These are phyloP conservation scores for Cichlasoma orientale DNA, from an alignment of 2,797 vertebrate species.

Conservation along the genomic window DNA sequence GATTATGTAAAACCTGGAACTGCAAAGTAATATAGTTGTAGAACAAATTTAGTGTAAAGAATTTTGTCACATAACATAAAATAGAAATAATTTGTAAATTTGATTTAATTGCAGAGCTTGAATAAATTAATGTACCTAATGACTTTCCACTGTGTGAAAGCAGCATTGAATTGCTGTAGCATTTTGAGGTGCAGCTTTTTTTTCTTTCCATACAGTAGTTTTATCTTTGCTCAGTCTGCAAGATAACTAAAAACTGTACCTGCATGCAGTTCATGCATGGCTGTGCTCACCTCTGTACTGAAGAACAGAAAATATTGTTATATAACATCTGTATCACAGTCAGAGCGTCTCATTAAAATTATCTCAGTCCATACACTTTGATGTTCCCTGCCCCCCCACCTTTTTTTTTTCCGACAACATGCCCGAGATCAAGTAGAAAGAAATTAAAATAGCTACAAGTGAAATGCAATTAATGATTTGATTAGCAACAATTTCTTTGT, in stretches of 20 bases:
- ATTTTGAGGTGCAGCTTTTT: fast-evolving
- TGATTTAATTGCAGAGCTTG: fast-evolving
- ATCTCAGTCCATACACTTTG: fast-evolving
- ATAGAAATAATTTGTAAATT: fast-evolving
- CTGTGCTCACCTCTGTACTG: neutral
- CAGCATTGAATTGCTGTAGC: fast-evolving
- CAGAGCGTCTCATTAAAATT: fast-evolving
- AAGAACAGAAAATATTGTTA: neutral
- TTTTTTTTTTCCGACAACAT: neutral
- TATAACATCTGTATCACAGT: fast-evolving
- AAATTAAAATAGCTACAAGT: neutral
- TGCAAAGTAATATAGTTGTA: fast-evolving
- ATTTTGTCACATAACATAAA: neutral
- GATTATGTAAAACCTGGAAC: neutral
- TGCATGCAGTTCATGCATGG: neutral
- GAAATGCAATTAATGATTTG: neutral
- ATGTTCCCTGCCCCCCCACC: fast-evolving
- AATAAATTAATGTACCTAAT: fast-evolving
- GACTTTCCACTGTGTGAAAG: neutral
- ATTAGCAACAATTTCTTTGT: neutral
- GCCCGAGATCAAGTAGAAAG: neutral
- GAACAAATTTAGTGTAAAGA: neutral
- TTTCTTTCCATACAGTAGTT: neutral
- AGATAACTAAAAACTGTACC: neutral
- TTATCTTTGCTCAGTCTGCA: neutral